Conservation (phyloP, 2,888 invertebrate species). For the Endomychus coccineus region DNA sequence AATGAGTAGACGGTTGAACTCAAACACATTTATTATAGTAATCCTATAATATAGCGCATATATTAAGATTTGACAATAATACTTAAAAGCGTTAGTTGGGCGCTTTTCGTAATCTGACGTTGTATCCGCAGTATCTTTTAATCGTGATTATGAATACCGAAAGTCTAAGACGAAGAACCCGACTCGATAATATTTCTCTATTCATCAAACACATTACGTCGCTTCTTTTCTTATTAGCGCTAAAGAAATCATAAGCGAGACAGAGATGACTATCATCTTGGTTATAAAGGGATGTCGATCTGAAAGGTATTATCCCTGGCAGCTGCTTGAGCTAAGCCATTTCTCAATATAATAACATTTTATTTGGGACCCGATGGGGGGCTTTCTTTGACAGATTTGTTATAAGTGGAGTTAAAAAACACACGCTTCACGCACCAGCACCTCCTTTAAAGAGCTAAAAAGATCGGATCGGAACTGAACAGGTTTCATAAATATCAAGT, state of each 20-base stretch:
- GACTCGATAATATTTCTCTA: background rate
- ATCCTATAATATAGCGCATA: too few relatives aligned
- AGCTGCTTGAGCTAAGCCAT: conserved; percentile 35
- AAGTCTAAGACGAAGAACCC: background rate
- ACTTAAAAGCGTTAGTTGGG: too few relatives aligned
- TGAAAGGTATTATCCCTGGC: conserved; percentile 33
- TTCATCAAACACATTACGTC: conserved; percentile 1
- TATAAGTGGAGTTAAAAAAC: conserved; percentile 35
- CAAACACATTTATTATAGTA: too few relatives aligned
- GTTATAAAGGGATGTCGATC: conserved; percentile 24
- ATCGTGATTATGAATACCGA: conserved; percentile 21
- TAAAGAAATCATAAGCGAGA: conserved; percentile 13
- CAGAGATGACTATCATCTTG: conserved; percentile 14
- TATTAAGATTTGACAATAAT: too few relatives aligned
- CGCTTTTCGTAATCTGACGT: conserved; percentile 2
- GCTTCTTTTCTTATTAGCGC: conserved; percentile 11
- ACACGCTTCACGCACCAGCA: conserved; percentile 36
- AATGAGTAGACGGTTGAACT: too few relatives aligned
- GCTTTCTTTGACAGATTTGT: conserved; percentile 36
- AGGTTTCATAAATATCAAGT: conserved; percentile 32
- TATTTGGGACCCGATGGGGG: conserved; percentile 33
- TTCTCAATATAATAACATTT: conserved; percentile 39
- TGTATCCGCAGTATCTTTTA: conserved; percentile 25
- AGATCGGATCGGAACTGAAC: conserved; percentile 29
- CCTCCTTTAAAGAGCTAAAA: conserved; percentile 32